Base-by-base conservation (phyloP, 2,113 vertebrate species). In the Piprites chloris region DNA sequence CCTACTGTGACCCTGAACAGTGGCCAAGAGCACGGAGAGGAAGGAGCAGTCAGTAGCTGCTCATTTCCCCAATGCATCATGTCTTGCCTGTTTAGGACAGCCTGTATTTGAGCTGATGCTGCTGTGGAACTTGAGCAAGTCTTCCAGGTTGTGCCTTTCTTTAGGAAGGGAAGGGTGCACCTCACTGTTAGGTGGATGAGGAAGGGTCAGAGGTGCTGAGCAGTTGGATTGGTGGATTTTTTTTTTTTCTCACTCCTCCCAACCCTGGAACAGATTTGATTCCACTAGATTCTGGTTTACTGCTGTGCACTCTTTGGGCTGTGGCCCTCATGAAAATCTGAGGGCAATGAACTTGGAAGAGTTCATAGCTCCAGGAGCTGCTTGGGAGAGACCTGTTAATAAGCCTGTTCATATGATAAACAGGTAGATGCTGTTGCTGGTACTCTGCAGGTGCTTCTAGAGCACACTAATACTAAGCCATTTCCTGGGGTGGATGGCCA, bases 401-500 rank as follows among this genome's bases (percentile, higher is more conserved):
- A 68, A 53, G 19, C 24, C 6, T 2, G 3, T 56, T 49, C 5
- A 6, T 19, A 41, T 20, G 50, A 21, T 56, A 49, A 58, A 58
- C 3, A 52, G 32, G 28, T 27, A 37, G n/a, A 41, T 66, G 46
- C 37, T 9, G 14, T 24, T 55, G 53, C 49, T 87, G 50, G 42
- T 33, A 39, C 39, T 77, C 37, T 58, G 6, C n/a, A 61, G 58
- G 15, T 37, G 14, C 39, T 63, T 39, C 18, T 41, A 63, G 13
- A 22, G 35, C 14, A 32, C 13, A 0, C 14, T 21, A 37, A n/a
- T 20, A 42, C 4, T 30, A 46, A 33, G 26, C 33, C 9, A 28
- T 66, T 11, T 28, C 47, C 87, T 0, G 0, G 16, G 33, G n/a
- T 4, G 18, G 10, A 52, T 37, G 27, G 39, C 7, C 0, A 1